These are phyloP conservation scores for Drosophila kohkoa DNA, from an alignment of 1,140 invertebrate species.

Conservation along the genomic window DNA sequence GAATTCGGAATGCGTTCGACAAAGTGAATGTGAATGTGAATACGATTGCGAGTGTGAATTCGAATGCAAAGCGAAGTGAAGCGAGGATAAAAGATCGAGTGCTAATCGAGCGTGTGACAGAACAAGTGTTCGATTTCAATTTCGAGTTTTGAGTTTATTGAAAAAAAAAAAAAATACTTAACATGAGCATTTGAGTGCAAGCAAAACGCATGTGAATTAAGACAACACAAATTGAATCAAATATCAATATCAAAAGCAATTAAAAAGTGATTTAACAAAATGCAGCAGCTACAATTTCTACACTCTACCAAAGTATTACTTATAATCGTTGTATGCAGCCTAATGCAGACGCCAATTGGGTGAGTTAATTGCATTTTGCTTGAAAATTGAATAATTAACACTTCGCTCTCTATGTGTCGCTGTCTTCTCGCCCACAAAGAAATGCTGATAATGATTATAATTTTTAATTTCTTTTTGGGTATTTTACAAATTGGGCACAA, in stretches of 20 bases:
- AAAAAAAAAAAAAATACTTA: background rate
- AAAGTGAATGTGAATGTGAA: slow-evolving; percentile 17
- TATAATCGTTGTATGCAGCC: slow-evolving; percentile 46
- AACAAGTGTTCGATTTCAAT: slow-evolving; percentile 23
- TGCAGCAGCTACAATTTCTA: slow-evolving; percentile 25
- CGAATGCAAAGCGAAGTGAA: slow-evolving; percentile 26
- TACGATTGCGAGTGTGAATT: background rate
- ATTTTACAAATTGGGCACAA: slow-evolving; percentile 26
- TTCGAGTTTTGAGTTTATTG: slow-evolving; percentile 14
- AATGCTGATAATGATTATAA: slow-evolving; percentile 40
- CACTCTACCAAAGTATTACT: slow-evolving; percentile 40
- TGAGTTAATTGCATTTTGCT: slow-evolving; percentile 43
- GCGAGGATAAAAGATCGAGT: slow-evolving; percentile 40
- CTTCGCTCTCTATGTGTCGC: background rate
- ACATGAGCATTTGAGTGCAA: slow-evolving; percentile 35
- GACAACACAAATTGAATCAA: slow-evolving; percentile 27
- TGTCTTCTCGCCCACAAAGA: background rate
- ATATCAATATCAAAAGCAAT: slow-evolving; percentile 7
- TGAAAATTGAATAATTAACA: slow-evolving; percentile 1
- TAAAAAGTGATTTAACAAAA: slow-evolving; percentile 8
- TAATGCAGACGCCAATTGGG: slow-evolving; percentile 28
- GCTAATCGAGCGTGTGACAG: slow-evolving; percentile 13
- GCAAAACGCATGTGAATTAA: slow-evolving; percentile 30
- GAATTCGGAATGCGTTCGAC: background rate
- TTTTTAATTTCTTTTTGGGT: slow-evolving; percentile 24